Conservation (phyloP, 2,888 invertebrate species). For the Lagria hirta region DNA sequence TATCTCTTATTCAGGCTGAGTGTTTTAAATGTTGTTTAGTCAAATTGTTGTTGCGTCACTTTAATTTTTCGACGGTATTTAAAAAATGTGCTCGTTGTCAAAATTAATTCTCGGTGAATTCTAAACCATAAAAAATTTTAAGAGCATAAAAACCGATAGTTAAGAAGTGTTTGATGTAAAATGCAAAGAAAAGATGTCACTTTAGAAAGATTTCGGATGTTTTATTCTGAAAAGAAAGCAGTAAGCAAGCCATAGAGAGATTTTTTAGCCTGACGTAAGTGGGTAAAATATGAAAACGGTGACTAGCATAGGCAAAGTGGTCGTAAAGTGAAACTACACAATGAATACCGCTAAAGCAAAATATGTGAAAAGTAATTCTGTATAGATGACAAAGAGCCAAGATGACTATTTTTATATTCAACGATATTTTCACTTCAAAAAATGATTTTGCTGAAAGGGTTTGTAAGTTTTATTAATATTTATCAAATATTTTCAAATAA, state of each 20-base stretch:
- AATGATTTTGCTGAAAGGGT: slow-evolving; percentile 15
- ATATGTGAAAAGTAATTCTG: slow-evolving; percentile 33
- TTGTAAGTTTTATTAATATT: no score
- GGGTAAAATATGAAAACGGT: slow-evolving; percentile 28
- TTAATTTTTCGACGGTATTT: no score
- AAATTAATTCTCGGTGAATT: no score
- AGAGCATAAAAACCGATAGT: no score
- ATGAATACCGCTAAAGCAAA: slow-evolving; percentile 32
- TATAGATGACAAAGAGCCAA: slow-evolving; percentile 25
- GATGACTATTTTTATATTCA: slow-evolving; percentile 16
- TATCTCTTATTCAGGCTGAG: no score
- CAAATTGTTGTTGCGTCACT: no score
- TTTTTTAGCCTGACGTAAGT: slow-evolving; percentile 17
- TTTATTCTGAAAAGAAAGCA: slow-evolving; percentile 12
- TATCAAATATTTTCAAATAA: no score
- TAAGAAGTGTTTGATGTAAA: no score
- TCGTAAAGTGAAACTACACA: slow-evolving; percentile 32
- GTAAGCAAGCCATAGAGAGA: slow-evolving; percentile 21
- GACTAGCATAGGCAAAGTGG: slow-evolving; percentile 26
- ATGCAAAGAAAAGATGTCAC: not conserved
- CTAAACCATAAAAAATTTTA: no score
- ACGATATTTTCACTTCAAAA: slow-evolving; percentile 17
- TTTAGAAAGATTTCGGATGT: slow-evolving; percentile 3
- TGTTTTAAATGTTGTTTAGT: no score
- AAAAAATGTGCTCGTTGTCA: no score